Evolutionary conservation across 2,113 vertebrate species (phyloP).

Genomic region (Macrotus californicus): DNA sequence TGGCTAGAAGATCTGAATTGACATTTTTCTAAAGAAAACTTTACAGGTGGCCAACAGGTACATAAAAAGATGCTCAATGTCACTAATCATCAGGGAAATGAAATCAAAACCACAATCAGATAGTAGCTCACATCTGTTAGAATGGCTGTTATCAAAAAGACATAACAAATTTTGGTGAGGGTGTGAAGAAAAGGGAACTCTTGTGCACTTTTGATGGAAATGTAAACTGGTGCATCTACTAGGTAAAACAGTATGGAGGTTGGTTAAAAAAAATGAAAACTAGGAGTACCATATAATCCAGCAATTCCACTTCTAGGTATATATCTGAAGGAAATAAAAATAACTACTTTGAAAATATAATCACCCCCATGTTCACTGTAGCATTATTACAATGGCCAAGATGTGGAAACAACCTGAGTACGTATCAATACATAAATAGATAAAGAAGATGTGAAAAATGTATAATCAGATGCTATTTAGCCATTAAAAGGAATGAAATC

Average conservation of each 20-base stretch:
- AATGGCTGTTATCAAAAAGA: not conserved
- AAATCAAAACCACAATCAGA: not conserved
- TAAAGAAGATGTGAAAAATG: not conserved
- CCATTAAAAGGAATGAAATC: not conserved
- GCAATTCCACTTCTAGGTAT: not conserved
- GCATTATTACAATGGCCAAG: not conserved
- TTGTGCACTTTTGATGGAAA: not conserved
- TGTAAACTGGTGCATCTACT: not conserved
- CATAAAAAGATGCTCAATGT: not conserved
- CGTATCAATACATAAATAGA: not conserved
- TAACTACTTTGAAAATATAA: not conserved
- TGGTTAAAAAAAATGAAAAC: not conserved
- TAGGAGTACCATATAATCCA: not conserved
- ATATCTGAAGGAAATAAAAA: not conserved
- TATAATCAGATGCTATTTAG: not conserved
- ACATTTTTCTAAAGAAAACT: not conserved
- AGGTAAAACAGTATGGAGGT: not conserved
- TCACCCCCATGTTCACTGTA: not conserved
- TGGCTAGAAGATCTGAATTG: not conserved
- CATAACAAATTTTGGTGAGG: not conserved
- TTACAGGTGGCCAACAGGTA: not conserved
- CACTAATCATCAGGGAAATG: not conserved
- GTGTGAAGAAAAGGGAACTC: not conserved
- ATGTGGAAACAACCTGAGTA: not conserved
- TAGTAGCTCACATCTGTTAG: not conserved